These are phyloP conservation scores for Crossocerus cetratus DNA, from an alignment of 2,888 invertebrate genomes.

Conservation along the genomic window DNA sequence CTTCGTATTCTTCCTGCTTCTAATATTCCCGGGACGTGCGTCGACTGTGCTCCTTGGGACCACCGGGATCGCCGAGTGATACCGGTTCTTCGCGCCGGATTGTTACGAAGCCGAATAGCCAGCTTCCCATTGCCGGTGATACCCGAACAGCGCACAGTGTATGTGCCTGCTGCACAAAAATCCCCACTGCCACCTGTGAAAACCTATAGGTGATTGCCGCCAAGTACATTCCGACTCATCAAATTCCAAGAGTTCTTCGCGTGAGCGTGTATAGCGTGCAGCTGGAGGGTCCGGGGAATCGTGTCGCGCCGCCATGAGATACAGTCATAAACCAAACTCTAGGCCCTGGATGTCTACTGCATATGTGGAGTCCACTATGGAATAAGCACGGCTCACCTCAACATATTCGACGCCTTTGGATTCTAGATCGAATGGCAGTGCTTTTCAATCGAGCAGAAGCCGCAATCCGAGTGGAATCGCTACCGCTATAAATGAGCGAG, in stretches of 20 bases:
- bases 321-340: no score
- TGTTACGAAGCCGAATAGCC: slow-evolving; percentile 53
- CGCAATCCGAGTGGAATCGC: no score
- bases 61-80: slow-evolving; percentile 63
- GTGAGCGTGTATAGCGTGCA: no score
- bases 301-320: no score
- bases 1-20: slow-evolving; percentile 63
- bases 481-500: neutral
- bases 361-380: no score
- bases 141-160: slow-evolving; percentile 1
- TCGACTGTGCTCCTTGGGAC: slow-evolving; percentile 60
- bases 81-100: slow-evolving; percentile 63
- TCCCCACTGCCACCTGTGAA: slow-evolving; percentile 46
- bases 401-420: no score
- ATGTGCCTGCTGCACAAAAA: slow-evolving; percentile 52
- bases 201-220: slow-evolving; percentile 25
- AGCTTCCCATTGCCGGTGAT: slow-evolving; percentile 52
- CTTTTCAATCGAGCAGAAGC: no score
- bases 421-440: no score
- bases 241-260: no score
- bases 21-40: slow-evolving; percentile 65
- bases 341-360: no score
- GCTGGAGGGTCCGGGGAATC: no score
- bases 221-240: neutral
- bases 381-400: no score